Base-by-base conservation (phyloP, 2,888 invertebrate species). In the Melieria omissa region DNA sequence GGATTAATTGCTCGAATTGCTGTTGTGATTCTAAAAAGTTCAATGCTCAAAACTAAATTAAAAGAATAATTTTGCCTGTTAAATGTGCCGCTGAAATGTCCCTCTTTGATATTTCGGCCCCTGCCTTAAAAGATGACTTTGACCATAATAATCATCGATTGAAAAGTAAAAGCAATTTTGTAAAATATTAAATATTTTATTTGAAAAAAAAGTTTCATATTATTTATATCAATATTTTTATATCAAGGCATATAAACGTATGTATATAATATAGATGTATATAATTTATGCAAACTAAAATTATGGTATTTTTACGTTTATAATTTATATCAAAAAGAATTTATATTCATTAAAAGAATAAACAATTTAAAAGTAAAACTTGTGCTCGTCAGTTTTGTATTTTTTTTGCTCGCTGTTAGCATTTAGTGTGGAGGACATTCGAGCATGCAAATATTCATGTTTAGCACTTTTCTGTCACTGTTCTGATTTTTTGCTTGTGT, bases 251-350 rank as follows among this genome's bases (percentile, higher is more conserved):
- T 72, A 69, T 61, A 72, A 77, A 78, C 72, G 55, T 73, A 73
- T 76, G 78, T 76, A 77, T 79, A 80, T 68, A 73, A 65, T 73
- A 71, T 69, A 69, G 65, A 63, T 70, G 62, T 73, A 63, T 71
- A 65, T 68, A 69, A 73, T 77, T 72, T 75, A 71, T 77, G 75
- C 74, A 77, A 78, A 74, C 73, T 71, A 67, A 71, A 67, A 65
- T 74, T 55, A 75, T 72, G 65, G 67, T 58, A 29, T 44, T 10
- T 57, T 16, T 41, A 44, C 14, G 14, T 52, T 54, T 58, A 45
- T 47, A 10, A 41, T 66, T 66, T 49, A 58, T 67, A 47, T 46
- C 57, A 60, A 67, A 47, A 47, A 47, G 46, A 16, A 29, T 45
- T 12, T 67, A 12, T 58, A 41, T 58, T 58, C 42, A 58, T 42